These are phyloP conservation scores for Promerops cafer DNA, from an alignment of 2,113 vertebrate genomes.

Conservation along the genomic window DNA sequence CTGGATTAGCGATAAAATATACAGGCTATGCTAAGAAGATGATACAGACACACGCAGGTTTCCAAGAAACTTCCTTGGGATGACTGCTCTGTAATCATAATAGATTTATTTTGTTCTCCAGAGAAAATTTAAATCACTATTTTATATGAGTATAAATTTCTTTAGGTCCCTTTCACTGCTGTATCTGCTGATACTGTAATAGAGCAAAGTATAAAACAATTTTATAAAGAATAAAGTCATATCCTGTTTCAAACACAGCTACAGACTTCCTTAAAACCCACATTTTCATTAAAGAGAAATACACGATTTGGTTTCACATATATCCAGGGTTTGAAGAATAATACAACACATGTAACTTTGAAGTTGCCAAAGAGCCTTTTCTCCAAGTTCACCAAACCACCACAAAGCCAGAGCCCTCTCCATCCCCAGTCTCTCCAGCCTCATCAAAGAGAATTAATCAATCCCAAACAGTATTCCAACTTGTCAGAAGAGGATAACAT, in stretches of 20 bases:
- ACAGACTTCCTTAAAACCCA: neutral
- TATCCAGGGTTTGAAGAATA: slow-evolving; percentile 6
- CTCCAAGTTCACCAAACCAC: slow-evolving; percentile 22
- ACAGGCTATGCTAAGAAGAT: slow-evolving; percentile 75
- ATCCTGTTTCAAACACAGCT: neutral
- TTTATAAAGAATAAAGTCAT: neutral
- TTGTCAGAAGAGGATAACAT: slow-evolving; percentile 48
- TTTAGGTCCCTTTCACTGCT: slow-evolving; percentile 1
- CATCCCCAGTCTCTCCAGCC: neutral
- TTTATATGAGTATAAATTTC: neutral
- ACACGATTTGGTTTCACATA: neutral
- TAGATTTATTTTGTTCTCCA: slow-evolving; percentile 8
- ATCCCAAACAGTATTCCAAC: slow-evolving; percentile 44
- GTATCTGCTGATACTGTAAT: neutral
- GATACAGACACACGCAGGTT: slow-evolving; percentile 46
- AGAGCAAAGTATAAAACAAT: slow-evolving; percentile 21
- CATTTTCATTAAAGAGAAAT: slow-evolving; percentile 2
- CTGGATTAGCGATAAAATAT: slow-evolving; percentile 39
- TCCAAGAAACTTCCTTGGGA: slow-evolving; percentile 46
- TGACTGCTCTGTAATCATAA: slow-evolving; percentile 1
- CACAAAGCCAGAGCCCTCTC: slow-evolving; percentile 4
- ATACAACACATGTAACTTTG: slow-evolving; percentile 26
- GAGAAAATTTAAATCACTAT: neutral
- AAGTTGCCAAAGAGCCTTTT: slow-evolving; percentile 44
- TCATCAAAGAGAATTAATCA: slow-evolving; percentile 70